Base-by-base conservation (phyloP, 2,797 vertebrate genomes). In the Netta rufina region DNA sequence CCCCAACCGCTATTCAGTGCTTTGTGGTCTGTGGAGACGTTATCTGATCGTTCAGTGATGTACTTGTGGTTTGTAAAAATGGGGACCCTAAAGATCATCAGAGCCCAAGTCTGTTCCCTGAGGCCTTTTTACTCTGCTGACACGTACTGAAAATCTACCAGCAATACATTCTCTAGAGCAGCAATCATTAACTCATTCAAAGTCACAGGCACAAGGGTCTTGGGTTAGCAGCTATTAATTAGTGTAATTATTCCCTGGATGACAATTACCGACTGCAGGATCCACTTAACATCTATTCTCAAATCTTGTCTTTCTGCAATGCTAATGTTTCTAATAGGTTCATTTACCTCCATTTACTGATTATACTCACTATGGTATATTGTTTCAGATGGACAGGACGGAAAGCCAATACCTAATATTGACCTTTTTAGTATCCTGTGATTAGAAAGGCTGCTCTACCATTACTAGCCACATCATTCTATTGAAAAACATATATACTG, bases 241-340 rank as follows among this genome's bases (percentile, higher is more conserved):
- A 99, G 98, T 97, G 97, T 98, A 99, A 99, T 99, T 98, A 99
- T 98, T 98, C 98, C 98, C 98, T 97, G 98, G 98, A 97, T 98
- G 97, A 97, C 98, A 98, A 99, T 99, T 98, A 98, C 98, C 98
- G 98, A 98, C 98, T 98, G 96, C 98, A 98, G 98, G 98, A 98
- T 98, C 98, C 98, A 99, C 98, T 99, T 98, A 99, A 98, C 98
- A 97, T 97, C 90, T 98, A 95, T 91, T 97, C 96, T 96, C 94
- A 93, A 92, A 96, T 96, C 95, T 96, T 96, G 95, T 91, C 97
- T 98, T 98, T 98, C 97, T 97, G 94, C 94, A 96, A 98, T 97
- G 97, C 94, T 97, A 96, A 97, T 98, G 96, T 96, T 97, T 97
- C 96, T 96, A 97, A 97, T 96, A 98, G 98, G 98, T 98, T 99